Percentiles rank a stretch among this genome's conserved stretches.
phyloP scores from a whole-genome alignment of 2,888 invertebrate genomes.

The Ophioninae sp. region DNA sequence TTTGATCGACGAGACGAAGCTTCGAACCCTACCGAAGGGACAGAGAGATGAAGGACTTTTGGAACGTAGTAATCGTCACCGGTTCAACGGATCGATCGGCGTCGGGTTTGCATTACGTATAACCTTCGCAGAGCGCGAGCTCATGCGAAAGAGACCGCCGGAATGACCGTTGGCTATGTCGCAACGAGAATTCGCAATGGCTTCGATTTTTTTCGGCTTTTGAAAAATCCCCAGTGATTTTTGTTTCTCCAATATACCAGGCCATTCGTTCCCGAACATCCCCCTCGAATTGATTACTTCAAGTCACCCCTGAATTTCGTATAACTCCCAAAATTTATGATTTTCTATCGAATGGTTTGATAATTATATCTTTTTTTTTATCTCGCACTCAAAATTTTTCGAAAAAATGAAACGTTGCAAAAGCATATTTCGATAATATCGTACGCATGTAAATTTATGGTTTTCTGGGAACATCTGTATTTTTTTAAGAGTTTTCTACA shows the following conservation, averaged over 20 bases:
- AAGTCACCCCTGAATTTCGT: not conserved
- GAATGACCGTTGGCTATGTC: constrained; percentile 40
- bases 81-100: constrained; percentile 48
- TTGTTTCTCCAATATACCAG: not conserved
- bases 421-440: not conserved
- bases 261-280: not conserved
- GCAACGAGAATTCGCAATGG: constrained; percentile 17
- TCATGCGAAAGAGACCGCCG: constrained; percentile 33
- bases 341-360: not conserved
- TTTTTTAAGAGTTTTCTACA: not conserved
- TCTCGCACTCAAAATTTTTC: not conserved
- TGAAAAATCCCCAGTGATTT: not conserved
- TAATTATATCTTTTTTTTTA: not conserved
- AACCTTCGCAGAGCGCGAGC: constrained; percentile 17
- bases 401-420: not conserved
- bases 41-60: constrained; percentile 39
- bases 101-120: constrained; percentile 44
- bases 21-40: constrained; percentile 13
- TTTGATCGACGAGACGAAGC: constrained; percentile 54
- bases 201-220: constrained; percentile 4
- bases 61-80: constrained; percentile 48
- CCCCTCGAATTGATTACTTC: not conserved
- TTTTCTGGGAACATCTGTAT: not conserved
- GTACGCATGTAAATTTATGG: too few relatives aligned
- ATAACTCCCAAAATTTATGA: not conserved